Evolutionary conservation across 1,140 invertebrate genomes (phyloP).

Genomic region (Nasonia vitripennis): DNA sequence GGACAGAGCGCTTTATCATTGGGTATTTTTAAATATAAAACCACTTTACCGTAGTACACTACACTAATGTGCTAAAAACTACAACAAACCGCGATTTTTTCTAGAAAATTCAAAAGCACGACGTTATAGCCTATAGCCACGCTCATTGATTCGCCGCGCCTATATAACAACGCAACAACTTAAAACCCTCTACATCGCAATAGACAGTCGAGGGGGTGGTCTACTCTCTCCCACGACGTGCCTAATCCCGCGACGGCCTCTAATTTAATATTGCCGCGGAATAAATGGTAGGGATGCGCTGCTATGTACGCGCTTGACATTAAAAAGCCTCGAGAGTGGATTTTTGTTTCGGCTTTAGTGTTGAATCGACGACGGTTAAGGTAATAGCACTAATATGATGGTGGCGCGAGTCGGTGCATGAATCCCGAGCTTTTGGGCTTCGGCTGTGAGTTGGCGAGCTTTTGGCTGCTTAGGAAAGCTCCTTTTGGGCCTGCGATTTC

Average conservation of each 20-base stretch:
- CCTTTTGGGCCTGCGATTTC: not conserved
- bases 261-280: conserved; percentile 37
- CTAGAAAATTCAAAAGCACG: not conserved
- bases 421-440: not conserved
- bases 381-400: too few relatives aligned
- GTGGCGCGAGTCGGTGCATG: not conserved
- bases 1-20: too few relatives aligned
- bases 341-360: not conserved
- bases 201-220: conserved; percentile 6
- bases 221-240: not conserved
- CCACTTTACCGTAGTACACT: too few relatives aligned
- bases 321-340: conserved; percentile 1
- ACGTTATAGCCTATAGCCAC: not conserved
- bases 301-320: conserved; percentile 27
- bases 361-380: not conserved
- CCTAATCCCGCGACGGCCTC: conserved; percentile 7
- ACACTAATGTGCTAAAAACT: too few relatives aligned
- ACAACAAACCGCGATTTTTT: not conserved
- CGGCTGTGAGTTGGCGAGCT: not conserved
- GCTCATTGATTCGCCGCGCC: not conserved
- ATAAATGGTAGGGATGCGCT: conserved; percentile 5
- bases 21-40: too few relatives aligned
- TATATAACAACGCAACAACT: not conserved
- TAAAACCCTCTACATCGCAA: not conserved
- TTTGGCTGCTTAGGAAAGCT: not conserved